Evolutionary conservation across 2,888 invertebrate species (phyloP), one percentile per base, ranked within the genome.

Genomic region (Brenthis hecate): DNA sequence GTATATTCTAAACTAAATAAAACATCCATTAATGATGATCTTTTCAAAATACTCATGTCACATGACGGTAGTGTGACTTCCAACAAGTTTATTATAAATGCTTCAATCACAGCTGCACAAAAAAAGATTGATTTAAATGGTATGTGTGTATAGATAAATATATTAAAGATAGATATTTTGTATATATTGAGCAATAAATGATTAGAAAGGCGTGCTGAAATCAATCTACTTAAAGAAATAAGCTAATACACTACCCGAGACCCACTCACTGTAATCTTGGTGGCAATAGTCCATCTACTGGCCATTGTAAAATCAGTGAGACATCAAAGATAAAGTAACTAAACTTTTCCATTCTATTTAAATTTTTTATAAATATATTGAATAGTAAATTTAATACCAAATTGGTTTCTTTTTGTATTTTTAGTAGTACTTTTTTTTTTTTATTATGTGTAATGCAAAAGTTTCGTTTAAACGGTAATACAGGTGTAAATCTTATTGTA

Each of bases 171-270:
- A 6, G n/a, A 13, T 8, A 6, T 57, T 8, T n/a, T 16, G 11
- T 13, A 36, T 43, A 8, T 64, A 19, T 36, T 69, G 55, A 75
- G 80, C 83, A 83, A 78, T 85, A 85, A 72, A 87, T 88, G 88
- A 89, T 88, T 87, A 87, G 81, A 88, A 87, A 84, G 87, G 87
- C 87, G 80, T 85, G 73, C 86, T 83, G 85, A 85, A 84, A 78
- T 79, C 69, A 81, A 80, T 83, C 81, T 78, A 73, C 78, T 75
- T 71, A 73, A 73, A 64, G 80, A 75, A 76, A 73, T 72, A 70
- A 77, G 83, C 82, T 80, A 60, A 76, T 83, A 85, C 85, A 85
- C 84, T 56, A 74, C 84, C 84, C 78, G 78, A 78, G 85, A 80
- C 85, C 87, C 83, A 66, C 87, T 85, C 85, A 74, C 79, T 86